A percentile compares a stretch with the other conserved stretches of the same genome.
Conservation (phyloP, 2,113 vertebrate genomes). For the Syrrhaptes paradoxus region DNA sequence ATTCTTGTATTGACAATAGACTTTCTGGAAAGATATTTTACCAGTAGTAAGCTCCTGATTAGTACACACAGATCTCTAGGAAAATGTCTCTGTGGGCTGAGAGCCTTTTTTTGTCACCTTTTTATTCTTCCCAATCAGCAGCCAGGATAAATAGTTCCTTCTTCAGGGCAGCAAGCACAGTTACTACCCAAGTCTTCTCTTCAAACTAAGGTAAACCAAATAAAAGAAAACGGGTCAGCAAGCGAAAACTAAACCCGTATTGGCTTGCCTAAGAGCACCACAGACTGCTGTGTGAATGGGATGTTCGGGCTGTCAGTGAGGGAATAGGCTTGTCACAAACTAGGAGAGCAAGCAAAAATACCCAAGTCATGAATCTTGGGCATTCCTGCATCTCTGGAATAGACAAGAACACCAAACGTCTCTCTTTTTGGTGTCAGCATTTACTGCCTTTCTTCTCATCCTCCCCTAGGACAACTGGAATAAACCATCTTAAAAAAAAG, state of each 20-base stretch:
- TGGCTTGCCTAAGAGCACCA: background rate
- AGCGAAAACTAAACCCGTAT: background rate
- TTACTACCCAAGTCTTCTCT: background rate
- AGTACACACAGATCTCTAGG: background rate
- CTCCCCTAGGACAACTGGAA: background rate
- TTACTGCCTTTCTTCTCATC: background rate
- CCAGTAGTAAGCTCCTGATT: background rate
- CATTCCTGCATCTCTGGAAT: background rate
- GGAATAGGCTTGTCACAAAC: background rate
- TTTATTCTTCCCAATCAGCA: background rate
- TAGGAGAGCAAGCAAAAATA: background rate
- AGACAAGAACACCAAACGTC: background rate
- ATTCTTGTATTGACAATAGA: background rate
- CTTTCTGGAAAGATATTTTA: background rate
- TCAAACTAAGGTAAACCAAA: background rate
- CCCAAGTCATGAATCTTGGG: background rate
- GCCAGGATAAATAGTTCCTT: background rate
- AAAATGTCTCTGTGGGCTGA: background rate
- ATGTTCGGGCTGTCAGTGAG: background rate
- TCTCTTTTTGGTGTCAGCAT: background rate
- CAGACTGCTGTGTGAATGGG: background rate
- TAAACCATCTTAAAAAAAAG: background rate
- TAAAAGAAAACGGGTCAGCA: background rate
- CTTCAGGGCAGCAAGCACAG: background rate
- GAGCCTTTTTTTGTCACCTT: background rate